Percentiles rank a stretch among this genome's conserved stretches.
phyloP scores from a whole-genome alignment of 2,797 vertebrate genomes.

The Avahi laniger region DNA sequence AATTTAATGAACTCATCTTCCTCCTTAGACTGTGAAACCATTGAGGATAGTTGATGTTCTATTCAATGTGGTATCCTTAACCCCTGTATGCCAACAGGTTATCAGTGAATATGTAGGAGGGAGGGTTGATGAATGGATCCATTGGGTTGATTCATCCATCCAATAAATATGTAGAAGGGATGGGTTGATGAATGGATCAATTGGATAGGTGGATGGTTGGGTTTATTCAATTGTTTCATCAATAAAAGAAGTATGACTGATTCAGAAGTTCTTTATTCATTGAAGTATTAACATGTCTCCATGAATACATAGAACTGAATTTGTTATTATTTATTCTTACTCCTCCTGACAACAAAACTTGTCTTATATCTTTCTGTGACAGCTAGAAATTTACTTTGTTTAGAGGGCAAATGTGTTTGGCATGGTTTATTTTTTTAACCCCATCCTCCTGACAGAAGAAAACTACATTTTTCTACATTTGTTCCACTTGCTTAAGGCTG shows the following conservation, averaged over 20 bases:
- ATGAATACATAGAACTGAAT: not conserved
- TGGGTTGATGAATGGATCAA: not conserved
- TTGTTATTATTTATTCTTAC: constrained; percentile 27
- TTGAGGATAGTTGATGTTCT: not conserved
- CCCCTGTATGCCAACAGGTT: not conserved
- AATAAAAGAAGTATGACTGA: not conserved
- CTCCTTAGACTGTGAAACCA: constrained; percentile 1
- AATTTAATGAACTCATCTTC: constrained; percentile 28
- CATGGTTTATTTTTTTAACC: not conserved
- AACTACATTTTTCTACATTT: not conserved
- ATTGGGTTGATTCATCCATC: not conserved
- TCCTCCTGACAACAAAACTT: not conserved
- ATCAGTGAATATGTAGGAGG: not conserved
- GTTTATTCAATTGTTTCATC: constrained; percentile 22
- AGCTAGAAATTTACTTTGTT: constrained; percentile 1
- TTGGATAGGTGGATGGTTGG: not conserved
- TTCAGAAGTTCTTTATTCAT: constrained; percentile 7
- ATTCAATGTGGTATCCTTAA: not conserved
- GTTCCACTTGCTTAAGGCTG: not conserved
- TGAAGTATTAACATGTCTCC: not conserved
- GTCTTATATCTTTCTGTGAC: not conserved
- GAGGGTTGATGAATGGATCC: not conserved
- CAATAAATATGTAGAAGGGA: not conserved
- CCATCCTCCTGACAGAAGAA: not conserved
- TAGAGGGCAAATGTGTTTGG: not conserved